Conservation (phyloP, 1,140 invertebrate genomes). For the Melanaphis sacchari region DNA sequence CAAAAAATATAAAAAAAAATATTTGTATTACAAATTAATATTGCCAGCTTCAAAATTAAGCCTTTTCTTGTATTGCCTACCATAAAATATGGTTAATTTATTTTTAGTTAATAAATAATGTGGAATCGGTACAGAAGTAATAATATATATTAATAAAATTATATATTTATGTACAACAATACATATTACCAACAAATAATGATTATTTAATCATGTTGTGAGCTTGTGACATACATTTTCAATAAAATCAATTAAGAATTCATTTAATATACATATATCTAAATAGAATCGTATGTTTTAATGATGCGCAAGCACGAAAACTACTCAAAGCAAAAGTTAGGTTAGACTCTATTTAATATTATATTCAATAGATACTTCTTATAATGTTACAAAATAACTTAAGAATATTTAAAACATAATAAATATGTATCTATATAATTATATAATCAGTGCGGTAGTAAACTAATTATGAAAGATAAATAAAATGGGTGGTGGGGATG, state of each 20-base stretch:
- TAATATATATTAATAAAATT: too few species aligned
- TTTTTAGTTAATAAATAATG: neutral
- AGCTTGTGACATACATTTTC: neutral
- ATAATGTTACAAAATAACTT: neutral
- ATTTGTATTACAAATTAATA: neutral
- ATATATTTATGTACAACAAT: too few species aligned
- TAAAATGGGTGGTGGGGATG: neutral
- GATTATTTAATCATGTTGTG: neutral
- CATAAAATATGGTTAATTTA: neutral
- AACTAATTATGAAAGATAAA: neutral
- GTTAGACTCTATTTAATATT: neutral
- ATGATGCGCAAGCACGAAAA: neutral
- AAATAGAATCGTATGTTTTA: neutral
- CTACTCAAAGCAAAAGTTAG: neutral
- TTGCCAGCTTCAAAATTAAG: neutral
- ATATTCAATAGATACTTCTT: neutral
- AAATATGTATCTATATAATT: neutral
- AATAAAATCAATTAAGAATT: neutral
- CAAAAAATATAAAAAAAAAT: too few species aligned
- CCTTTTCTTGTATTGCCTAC: neutral
- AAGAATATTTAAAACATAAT: neutral
- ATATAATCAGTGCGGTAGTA: neutral
- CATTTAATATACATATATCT: neutral
- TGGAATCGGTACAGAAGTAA: too few species aligned
- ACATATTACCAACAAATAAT: neutral